A percentile compares a stretch with the other conserved stretches of the same genome.
Conservation (phyloP, 1,140 invertebrate species). For the Rhyzopertha dominica region DNA sequence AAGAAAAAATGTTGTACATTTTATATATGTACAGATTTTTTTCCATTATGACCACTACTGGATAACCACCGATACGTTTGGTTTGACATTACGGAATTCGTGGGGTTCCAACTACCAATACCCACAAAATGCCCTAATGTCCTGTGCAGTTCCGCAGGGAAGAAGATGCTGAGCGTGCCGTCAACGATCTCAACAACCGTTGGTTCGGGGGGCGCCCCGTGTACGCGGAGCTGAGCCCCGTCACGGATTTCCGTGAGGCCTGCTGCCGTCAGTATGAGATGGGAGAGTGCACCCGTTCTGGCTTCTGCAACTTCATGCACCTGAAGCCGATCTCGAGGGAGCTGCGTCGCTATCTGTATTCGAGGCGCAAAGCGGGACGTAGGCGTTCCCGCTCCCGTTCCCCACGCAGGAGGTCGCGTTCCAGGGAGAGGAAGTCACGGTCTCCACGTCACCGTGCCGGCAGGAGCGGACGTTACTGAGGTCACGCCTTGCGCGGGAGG, state of each 20-base stretch:
- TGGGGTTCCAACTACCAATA: background rate
- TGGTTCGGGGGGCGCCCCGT: constrained; percentile 99
- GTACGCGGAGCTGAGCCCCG: constrained; percentile 95
- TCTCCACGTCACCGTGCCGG: constrained; percentile 48
- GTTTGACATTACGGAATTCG: background rate
- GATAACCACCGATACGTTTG: background rate
- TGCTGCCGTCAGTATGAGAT: constrained; percentile 99
- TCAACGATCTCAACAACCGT: constrained; percentile 93
- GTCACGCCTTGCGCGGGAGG: too few species aligned
- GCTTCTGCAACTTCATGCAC: constrained; percentile 99
- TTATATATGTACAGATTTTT: constrained; percentile 4
- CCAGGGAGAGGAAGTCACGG: constrained; percentile 44
- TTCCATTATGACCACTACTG: too few species aligned
- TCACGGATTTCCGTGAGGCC: constrained; percentile 98
- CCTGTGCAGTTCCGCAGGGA: constrained; percentile 84
- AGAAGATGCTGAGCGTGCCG: constrained; percentile 96
- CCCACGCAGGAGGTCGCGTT: constrained; percentile 46
- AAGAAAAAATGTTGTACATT: constrained; percentile 5
- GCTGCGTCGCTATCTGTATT: constrained; percentile 67
- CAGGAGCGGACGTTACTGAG: constrained; percentile 49
- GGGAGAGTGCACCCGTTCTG: constrained; percentile 96
- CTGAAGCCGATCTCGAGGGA: constrained; percentile 96
- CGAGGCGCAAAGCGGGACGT: constrained; percentile 49
- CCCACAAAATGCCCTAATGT: background rate
- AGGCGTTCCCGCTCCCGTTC: constrained; percentile 46